Evolutionary conservation across 2,797 vertebrate genomes (phyloP).

Genomic region (Brachyrhaphis roseni): DNA sequence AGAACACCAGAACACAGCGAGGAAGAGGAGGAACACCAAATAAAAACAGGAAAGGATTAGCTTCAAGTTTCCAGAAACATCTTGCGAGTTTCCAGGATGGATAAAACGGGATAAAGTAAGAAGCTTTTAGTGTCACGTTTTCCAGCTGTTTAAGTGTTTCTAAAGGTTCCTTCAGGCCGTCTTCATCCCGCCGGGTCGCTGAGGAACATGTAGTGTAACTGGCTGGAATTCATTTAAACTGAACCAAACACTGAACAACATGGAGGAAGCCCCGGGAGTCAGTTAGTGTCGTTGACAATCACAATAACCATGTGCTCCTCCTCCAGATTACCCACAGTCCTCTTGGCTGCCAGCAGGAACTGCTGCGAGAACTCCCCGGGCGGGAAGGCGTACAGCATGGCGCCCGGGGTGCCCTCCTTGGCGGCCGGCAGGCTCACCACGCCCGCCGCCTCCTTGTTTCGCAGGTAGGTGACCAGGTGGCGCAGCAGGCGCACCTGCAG

Average conservation of each 20-base stretch:
- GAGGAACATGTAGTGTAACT: slow-evolving; percentile 18
- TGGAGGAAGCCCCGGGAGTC: slow-evolving; percentile 2
- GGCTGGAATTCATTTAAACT: slow-evolving; percentile 18
- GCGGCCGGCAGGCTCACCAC: slow-evolving; percentile 93
- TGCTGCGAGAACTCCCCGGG: slow-evolving; percentile 97
- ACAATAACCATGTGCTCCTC: slow-evolving; percentile 98
- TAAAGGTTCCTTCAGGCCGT: not conserved
- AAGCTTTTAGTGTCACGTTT: slow-evolving; percentile 53
- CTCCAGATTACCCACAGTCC: slow-evolving; percentile 92
- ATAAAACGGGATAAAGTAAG: slow-evolving; percentile 9
- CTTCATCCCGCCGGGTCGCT: too few relatives aligned
- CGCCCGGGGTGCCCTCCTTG: slow-evolving; percentile 88
- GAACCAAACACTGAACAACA: slow-evolving; percentile 26
- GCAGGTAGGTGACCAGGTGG: slow-evolving; percentile 98
- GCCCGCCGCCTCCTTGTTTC: slow-evolving; percentile 98
- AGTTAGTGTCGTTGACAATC: slow-evolving; percentile 90
- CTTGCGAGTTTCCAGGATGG: too few relatives aligned
- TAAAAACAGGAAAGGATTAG: not conserved
- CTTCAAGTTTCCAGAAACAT: slow-evolving; percentile 37
- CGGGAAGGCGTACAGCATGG: slow-evolving; percentile 97
- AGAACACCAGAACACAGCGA: slow-evolving; percentile 38
- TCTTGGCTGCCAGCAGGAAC: slow-evolving; percentile 92
- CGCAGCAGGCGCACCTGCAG: slow-evolving; percentile 94
- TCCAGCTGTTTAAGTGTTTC: slow-evolving; percentile 34
- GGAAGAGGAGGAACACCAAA: slow-evolving; percentile 3